phyloP scores from a whole-genome alignment of 1,140 invertebrate genomes.

The Brachionus rubens region DNA sequence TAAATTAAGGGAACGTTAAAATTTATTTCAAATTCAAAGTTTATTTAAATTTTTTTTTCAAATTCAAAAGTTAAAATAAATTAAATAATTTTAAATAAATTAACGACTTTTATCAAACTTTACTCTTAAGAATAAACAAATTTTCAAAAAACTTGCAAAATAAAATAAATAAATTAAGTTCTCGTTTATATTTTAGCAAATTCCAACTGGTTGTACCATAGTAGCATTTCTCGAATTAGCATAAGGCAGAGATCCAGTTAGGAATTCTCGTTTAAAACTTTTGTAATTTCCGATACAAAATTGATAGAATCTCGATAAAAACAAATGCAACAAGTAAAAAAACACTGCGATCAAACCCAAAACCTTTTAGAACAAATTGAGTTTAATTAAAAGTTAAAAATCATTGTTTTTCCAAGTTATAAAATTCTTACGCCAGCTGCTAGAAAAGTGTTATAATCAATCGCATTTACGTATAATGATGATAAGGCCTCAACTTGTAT shows the following conservation, averaged over 20 bases:
- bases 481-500: neutral
- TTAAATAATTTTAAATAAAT: no score
- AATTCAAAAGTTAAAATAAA: no score
- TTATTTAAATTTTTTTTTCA: no score
- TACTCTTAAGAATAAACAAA: no score
- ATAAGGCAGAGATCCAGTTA: neutral
- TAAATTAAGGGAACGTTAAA: no score
- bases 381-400: neutral
- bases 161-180: no score
- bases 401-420: neutral
- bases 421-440: constrained; percentile 12
- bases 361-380: neutral
- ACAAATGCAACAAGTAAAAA: constrained; percentile 23
- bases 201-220: neutral
- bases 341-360: constrained; percentile 1
- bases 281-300: constrained; percentile 33
- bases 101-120: no score
- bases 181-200: neutral
- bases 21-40: no score
- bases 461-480: neutral
- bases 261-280: constrained; percentile 28
- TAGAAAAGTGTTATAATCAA: neutral
- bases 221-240: neutral
- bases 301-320: constrained; percentile 34
- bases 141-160: no score